A percentile compares a stretch with the other conserved stretches of the same genome.
Evolutionary conservation across 2,797 vertebrate species (phyloP).

Genomic region (Macropodus opercularis): DNA sequence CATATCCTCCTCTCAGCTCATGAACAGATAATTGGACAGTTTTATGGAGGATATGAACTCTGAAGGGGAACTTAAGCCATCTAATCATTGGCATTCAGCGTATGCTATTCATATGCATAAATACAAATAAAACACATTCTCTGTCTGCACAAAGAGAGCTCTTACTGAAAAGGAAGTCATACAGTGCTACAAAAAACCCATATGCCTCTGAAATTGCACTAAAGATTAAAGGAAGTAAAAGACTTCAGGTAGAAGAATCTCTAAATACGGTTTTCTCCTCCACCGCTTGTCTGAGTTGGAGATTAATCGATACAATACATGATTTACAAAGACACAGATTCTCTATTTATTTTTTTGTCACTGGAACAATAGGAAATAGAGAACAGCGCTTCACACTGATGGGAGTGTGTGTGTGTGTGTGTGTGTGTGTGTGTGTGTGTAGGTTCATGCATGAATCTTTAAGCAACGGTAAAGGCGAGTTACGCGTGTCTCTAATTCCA

Average conservation of each 20-base stretch:
- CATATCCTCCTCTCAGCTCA: conserved; percentile 73
- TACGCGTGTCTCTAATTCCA: too few species aligned
- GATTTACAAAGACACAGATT: conserved; percentile 33
- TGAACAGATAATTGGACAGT: conserved; percentile 81
- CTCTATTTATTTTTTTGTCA: conserved; percentile 36
- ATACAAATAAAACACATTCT: conserved; percentile 80
- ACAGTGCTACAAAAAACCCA: conserved; percentile 57
- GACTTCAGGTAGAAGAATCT: conserved; percentile 64
- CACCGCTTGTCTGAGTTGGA: conserved; percentile 34
- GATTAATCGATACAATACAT: conserved; percentile 59
- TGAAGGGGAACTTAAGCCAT: conserved; percentile 82
- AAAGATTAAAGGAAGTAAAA: conserved; percentile 70
- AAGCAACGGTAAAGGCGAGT: conserved; percentile 5
- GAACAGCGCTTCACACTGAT: conserved; percentile 30
- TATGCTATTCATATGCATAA: conserved; percentile 81
- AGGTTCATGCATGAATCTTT: conserved; percentile 1
- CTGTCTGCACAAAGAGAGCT: conserved; percentile 62
- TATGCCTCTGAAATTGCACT: conserved; percentile 61
- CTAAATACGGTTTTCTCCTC: conserved; percentile 36
- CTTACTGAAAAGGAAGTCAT: conserved; percentile 64
- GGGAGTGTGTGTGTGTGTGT: conserved; percentile 8
- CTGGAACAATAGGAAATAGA: conserved; percentile 47
- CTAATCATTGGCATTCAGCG: conserved; percentile 81
- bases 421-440: too few species aligned
- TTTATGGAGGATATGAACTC: conserved; percentile 82